These are phyloP conservation scores for Phalanger gymnotis DNA, from an alignment of 2,797 vertebrate species.

Conservation along the genomic window DNA sequence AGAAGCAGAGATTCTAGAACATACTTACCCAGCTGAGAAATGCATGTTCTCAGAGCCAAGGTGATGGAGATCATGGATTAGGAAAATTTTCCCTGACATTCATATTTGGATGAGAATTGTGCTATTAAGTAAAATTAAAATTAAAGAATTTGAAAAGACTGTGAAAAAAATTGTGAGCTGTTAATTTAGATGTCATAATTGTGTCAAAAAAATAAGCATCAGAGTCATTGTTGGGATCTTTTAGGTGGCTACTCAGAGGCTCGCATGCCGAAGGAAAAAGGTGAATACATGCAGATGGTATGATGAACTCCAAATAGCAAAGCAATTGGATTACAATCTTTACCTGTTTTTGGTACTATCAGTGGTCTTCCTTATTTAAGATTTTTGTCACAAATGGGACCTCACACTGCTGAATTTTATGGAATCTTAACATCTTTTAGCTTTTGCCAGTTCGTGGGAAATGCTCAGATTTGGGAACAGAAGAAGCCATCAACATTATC, in stretches of 20 bases:
- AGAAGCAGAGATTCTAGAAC: not conserved
- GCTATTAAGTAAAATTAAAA: not conserved
- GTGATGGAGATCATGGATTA: not conserved
- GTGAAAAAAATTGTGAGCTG: not conserved
- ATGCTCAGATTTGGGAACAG: not conserved
- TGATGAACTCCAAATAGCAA: not conserved
- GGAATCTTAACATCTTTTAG: not conserved
- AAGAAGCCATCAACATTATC: not conserved
- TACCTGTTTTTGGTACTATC: not conserved
- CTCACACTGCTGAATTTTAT: not conserved
- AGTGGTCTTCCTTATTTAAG: not conserved
- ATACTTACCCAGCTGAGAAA: no score
- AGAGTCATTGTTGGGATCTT: not conserved
- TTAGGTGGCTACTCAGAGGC: not conserved
- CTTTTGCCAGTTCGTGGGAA: not conserved
- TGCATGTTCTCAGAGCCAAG: no score
- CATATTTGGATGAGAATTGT: not conserved
- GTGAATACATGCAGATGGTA: not conserved
- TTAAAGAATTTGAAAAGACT: not conserved
- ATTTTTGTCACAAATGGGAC: not conserved
- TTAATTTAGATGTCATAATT: not conserved
- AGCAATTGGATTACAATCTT: not conserved
- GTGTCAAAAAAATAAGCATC: not conserved
- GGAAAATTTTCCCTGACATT: not conserved
- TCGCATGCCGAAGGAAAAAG: no score